phyloP scores from a whole-genome alignment of 2,113 vertebrate genomes.

The Semnornis frantzii region DNA sequence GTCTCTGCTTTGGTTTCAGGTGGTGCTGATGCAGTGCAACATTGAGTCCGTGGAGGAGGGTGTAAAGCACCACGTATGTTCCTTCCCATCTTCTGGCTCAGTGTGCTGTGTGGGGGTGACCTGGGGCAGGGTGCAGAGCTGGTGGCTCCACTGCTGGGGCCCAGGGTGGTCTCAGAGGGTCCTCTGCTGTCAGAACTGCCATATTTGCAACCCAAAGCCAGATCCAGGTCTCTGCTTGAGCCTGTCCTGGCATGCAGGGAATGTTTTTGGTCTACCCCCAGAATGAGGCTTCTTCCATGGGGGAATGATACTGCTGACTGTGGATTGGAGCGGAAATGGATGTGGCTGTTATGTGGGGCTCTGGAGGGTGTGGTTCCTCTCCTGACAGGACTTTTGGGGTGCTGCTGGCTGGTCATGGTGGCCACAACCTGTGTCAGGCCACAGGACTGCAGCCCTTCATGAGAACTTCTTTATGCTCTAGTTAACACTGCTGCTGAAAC shows the following conservation, averaged over 20 bases:
- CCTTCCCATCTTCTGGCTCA: background rate
- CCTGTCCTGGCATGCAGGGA: background rate
- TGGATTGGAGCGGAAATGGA: background rate
- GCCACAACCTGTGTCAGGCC: background rate
- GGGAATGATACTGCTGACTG: background rate
- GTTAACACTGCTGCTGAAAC: slow-evolving; percentile 95
- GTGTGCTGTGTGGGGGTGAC: background rate
- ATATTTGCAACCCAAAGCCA: background rate
- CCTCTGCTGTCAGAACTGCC: background rate
- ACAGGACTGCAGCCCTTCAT: background rate
- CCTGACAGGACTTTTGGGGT: background rate
- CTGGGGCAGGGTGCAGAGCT: background rate
- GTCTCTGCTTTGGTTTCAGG: slow-evolving; percentile 72
- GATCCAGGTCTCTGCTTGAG: background rate
- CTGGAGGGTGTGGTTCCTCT: background rate
- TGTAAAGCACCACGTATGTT: slow-evolving; percentile 91
- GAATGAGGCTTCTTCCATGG: fast-evolving
- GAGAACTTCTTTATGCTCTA: slow-evolving; percentile 55
- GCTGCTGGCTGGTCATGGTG: background rate
- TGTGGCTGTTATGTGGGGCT: background rate
- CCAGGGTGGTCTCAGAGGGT: background rate
- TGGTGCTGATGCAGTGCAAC: slow-evolving; percentile 98
- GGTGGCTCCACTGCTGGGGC: background rate
- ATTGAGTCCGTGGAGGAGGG: slow-evolving; percentile 97
- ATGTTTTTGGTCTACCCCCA: too few relatives aligned